Evolutionary conservation across 2,797 vertebrate species (phyloP).

Genomic region (Leucoraja ocellata): DNA sequence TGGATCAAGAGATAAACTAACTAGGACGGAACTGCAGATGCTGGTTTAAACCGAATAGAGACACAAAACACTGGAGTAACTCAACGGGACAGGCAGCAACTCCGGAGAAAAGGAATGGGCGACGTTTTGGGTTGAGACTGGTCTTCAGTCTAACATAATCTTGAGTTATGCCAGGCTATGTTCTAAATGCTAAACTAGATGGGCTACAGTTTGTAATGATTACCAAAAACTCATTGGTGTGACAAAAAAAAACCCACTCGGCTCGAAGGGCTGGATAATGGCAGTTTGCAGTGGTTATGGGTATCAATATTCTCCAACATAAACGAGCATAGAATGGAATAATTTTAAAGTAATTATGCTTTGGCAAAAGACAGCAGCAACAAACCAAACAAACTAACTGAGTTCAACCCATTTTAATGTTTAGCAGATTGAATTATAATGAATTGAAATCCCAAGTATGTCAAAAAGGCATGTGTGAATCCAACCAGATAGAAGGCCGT

Average conservation of each 20-base stretch:
- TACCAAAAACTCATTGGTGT: not conserved
- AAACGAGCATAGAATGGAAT: slow-evolving; percentile 30
- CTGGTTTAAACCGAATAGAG: too few species aligned
- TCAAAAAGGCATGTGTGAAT: slow-evolving; percentile 11
- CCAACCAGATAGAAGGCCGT: not conserved
- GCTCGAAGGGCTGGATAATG: not conserved
- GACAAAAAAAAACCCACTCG: not conserved
- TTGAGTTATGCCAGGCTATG: not conserved
- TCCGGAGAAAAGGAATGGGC: too few species aligned
- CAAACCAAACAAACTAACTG: not conserved
- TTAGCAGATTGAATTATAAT: slow-evolving; percentile 25
- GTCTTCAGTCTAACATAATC: not conserved
- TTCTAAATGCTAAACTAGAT: not conserved
- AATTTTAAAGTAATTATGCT: slow-evolving; percentile 36
- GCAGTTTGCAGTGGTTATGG: not conserved
- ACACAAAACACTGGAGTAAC: too few species aligned
- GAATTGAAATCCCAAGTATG: slow-evolving; percentile 25
- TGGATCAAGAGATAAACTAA: not conserved
- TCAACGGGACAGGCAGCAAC: too few species aligned
- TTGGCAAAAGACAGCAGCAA: slow-evolving; percentile 38
- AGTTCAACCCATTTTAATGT: slow-evolving; percentile 31
- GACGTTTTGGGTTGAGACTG: too few species aligned
- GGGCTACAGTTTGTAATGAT: not conserved
- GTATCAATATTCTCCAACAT: slow-evolving; percentile 22
- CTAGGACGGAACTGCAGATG: too few species aligned